Conservation (phyloP, 2,888 invertebrate genomes). For the Amblyteles armatorius region DNA sequence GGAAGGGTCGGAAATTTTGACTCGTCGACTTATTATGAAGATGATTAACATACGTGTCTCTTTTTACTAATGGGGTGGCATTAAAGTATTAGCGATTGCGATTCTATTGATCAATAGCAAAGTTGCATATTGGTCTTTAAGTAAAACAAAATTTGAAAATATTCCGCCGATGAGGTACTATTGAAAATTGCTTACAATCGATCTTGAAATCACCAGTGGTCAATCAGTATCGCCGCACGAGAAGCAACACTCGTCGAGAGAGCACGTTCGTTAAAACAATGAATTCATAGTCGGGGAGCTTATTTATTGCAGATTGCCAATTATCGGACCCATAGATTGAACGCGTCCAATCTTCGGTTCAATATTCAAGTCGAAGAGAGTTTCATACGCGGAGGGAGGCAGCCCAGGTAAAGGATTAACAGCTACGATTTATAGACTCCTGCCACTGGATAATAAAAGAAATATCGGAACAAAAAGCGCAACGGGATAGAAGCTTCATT, state of each 20-base stretch:
- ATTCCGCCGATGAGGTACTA: background rate
- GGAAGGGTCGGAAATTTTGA: conserved; percentile 43
- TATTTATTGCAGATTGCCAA: conserved; percentile 80
- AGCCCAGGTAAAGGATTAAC: background rate
- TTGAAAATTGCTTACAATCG: conserved; percentile 6
- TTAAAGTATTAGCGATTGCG: no score
- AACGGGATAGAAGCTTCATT: background rate
- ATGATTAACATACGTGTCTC: conserved; percentile 19
- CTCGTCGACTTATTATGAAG: conserved; percentile 63
- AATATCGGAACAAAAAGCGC: background rate
- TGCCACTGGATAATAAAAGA: background rate
- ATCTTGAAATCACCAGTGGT: conserved; percentile 44
- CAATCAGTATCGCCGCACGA: background rate
- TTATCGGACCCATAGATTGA: conserved; percentile 77
- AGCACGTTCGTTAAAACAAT: conserved; percentile 75
- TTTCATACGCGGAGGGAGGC: background rate
- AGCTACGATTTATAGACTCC: background rate
- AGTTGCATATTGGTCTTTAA: background rate
- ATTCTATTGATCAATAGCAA: background rate
- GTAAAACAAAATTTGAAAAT: background rate
- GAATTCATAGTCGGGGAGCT: conserved; percentile 76
- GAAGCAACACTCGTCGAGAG: background rate
- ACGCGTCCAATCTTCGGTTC: conserved; percentile 63
- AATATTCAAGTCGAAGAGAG: background rate
- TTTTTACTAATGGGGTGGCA: background rate